A percentile compares a stretch with the other conserved stretches of the same genome.
phyloP scores from a whole-genome alignment of 2,797 vertebrate genomes.

The Chiloscyllium punctatum region DNA sequence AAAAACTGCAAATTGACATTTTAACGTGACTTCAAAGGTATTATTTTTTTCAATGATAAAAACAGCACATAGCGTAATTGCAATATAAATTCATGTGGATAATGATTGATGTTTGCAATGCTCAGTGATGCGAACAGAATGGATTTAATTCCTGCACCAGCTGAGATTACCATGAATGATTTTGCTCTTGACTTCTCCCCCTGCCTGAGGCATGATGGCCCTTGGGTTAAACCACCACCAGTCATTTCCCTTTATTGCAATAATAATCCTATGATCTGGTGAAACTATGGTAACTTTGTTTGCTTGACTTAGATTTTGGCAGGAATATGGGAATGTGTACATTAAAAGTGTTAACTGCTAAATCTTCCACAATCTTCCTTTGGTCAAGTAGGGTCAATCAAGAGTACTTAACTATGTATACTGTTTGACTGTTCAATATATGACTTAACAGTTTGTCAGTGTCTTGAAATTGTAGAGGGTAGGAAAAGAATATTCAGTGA shows the following conservation, averaged over 20 bases:
- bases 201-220: too few relatives aligned
- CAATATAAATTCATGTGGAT: background rate
- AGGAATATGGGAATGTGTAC: background rate
- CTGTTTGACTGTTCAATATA: background rate
- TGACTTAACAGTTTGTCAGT: background rate
- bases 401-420: background rate
- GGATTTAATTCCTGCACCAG: too few relatives aligned
- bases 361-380: background rate
- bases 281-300: too few relatives aligned
- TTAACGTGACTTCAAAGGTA: conserved; percentile 2
- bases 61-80: background rate
- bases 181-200: too few relatives aligned
- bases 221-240: too few relatives aligned
- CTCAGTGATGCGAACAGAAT: too few relatives aligned
- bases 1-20: background rate
- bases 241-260: too few relatives aligned
- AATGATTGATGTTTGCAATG: too few relatives aligned
- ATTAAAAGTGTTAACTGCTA: background rate
- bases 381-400: background rate
- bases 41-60: background rate
- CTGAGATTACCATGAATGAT: too few relatives aligned
- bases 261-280: too few relatives aligned
- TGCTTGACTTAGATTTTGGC: background rate
- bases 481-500: background rate
- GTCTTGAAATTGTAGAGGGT: background rate